These are phyloP conservation scores for Quiscalus mexicanus DNA, from an alignment of 2,113 vertebrate species.

Conservation along the genomic window DNA sequence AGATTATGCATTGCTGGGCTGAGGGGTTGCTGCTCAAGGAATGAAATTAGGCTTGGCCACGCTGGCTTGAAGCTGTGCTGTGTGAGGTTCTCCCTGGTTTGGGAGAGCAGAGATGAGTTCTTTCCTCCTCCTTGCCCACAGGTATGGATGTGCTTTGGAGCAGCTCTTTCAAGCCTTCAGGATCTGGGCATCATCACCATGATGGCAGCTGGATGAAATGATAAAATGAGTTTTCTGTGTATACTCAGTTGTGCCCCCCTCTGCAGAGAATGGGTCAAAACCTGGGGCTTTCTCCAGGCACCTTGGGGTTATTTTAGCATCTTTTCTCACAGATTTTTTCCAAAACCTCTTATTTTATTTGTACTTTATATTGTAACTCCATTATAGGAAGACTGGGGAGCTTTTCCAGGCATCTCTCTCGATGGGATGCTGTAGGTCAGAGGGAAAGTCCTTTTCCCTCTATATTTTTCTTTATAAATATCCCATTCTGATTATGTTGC, in stretches of 20 bases:
- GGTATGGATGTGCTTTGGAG: fast-evolving
- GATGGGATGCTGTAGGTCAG: constrained; percentile 43
- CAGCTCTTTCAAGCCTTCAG: fast-evolving
- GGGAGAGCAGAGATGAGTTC: background rate
- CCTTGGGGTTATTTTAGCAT: background rate
- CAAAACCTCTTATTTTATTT: background rate
- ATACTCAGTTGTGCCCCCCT: fast-evolving
- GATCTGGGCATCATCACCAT: background rate
- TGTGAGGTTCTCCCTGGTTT: background rate
- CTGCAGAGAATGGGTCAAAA: background rate
- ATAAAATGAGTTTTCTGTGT: fast-evolving
- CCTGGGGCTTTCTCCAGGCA: background rate
- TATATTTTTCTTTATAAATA: constrained; percentile 68
- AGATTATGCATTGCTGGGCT: background rate
- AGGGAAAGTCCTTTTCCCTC: constrained; percentile 66
- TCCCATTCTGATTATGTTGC: constrained; percentile 53
- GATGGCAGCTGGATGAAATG: background rate
- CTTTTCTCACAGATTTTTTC: background rate
- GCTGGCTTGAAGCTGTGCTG: fast-evolving
- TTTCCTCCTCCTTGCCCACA: background rate
- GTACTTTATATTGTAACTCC: constrained; percentile 33
- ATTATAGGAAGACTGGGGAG: background rate
- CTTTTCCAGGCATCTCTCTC: constrained; percentile 36
- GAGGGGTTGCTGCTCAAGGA: fast-evolving
- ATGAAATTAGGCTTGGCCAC: fast-evolving